Conservation (phyloP, 2,113 vertebrate species). For the Coracopsis vasa region DNA sequence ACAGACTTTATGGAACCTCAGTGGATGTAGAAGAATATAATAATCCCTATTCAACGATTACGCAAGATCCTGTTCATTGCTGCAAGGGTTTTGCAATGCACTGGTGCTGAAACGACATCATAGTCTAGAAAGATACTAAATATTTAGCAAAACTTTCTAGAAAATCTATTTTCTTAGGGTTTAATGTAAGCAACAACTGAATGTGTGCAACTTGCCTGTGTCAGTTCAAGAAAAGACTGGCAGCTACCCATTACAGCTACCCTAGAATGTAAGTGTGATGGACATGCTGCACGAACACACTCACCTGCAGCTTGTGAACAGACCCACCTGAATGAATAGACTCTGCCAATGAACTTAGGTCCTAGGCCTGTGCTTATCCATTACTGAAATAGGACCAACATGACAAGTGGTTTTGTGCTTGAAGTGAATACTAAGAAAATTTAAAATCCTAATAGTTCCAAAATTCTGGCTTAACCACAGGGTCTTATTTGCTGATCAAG, state of each 20-base stretch:
- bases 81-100: background rate
- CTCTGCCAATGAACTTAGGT: background rate
- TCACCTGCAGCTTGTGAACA: background rate
- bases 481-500: background rate
- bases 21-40: background rate
- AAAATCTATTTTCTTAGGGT: background rate
- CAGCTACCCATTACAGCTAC: background rate
- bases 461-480: background rate
- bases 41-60: background rate
- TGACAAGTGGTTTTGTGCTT: background rate
- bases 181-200: background rate
- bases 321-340: background rate
- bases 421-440: background rate
- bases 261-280: background rate
- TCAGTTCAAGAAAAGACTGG: background rate
- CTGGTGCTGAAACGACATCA: background rate
- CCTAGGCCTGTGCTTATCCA: background rate
- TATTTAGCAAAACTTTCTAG: background rate
- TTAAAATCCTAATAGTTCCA: background rate
- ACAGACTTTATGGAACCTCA: background rate
- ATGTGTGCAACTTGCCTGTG: fast-evolving
- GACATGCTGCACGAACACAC: background rate
- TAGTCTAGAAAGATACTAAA: background rate
- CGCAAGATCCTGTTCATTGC: background rate
- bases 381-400: background rate